A percentile compares a stretch with the other conserved stretches of the same genome.
Conservation (phyloP, 2,888 invertebrate genomes). For the Empis livida region DNA sequence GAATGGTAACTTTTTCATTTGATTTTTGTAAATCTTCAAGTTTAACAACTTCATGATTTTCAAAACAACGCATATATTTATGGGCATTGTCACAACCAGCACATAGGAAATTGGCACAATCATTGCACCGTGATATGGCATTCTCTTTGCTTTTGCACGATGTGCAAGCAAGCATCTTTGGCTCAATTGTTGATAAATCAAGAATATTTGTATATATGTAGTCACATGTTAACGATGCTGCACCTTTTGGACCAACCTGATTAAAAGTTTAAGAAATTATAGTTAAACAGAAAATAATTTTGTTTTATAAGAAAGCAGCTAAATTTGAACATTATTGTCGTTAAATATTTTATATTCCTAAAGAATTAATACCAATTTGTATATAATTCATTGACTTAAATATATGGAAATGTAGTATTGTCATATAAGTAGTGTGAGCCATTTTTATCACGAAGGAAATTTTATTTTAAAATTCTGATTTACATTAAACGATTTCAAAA, state of each 20-base stretch:
- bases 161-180: constrained; percentile 62
- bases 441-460: too few relatives aligned
- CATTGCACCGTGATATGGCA: constrained; percentile 86
- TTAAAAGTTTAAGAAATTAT: not conserved
- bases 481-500: too few relatives aligned
- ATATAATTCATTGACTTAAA: too few relatives aligned
- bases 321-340: too few relatives aligned
- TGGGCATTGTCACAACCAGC: constrained; percentile 91
- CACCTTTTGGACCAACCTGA: constrained; percentile 60
- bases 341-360: too few relatives aligned
- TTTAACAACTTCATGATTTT: constrained; percentile 82
- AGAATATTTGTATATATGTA: constrained; percentile 75
- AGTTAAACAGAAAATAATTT: too few relatives aligned
- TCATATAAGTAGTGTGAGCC: too few relatives aligned
- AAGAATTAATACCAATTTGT: too few relatives aligned
- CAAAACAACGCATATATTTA: constrained; percentile 93
- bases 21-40: constrained; percentile 74
- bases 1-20: constrained; percentile 64
- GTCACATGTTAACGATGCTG: constrained; percentile 70
- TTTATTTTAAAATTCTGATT: too few relatives aligned
- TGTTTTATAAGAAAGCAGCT: too few relatives aligned
- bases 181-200: constrained; percentile 67
- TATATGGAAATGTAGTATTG: too few relatives aligned
- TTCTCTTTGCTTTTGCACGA: constrained; percentile 93
- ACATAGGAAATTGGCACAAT: constrained; percentile 89